Base-by-base conservation (phyloP, 53 echinoderm and acorn worm genomes). In the Pentamera pediparva region DNA sequence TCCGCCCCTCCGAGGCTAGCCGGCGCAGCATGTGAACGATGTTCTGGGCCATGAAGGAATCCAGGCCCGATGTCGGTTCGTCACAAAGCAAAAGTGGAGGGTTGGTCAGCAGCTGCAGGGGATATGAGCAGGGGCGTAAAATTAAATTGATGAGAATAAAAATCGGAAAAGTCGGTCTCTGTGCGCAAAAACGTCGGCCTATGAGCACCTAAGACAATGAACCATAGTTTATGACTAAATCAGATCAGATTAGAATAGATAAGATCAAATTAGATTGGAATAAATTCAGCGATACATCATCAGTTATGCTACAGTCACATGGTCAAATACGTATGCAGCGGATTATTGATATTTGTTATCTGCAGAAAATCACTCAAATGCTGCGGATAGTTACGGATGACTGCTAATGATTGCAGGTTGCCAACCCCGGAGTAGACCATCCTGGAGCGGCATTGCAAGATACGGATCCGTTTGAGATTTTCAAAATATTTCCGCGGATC, bases 21-120 rank as follows among this genome's bases (percentile, higher is more conserved):
- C 69, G 55, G 18, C 76, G 69, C 11, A 90, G 64, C 21, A 75
- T 82, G 15, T 69, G 39, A 32, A 90, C 80, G 20, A 90, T 69
- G 43, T 58, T 82, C 76, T 90, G 79, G 19, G 90, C 83, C 90
- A 90, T 90, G 74, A 70, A 90, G 13, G 90, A 90, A 58, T 90
- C 90, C 5, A 86, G 80, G 11, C 90, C 86, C 5, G 90, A 86
- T 7, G 90, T 90, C 18, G 90, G 90, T 33, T 90, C 90, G 39
- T 86, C 90, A 59, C 90, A 90, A 37, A 90, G 86, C 77, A 90
- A 58, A 26, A 90, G 70, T 11, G 90, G 79, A 20, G 90, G 90
- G 32, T 90, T 86, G 0, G 90, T 90, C 61, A 90, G 32, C 13
- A 90, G 64, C 90, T 90, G 76, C 51, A 24, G 37, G 40, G 32